These are phyloP conservation scores for Cyclophora albipunctata DNA, from an alignment of 2,888 invertebrate species.

Conservation along the genomic window DNA sequence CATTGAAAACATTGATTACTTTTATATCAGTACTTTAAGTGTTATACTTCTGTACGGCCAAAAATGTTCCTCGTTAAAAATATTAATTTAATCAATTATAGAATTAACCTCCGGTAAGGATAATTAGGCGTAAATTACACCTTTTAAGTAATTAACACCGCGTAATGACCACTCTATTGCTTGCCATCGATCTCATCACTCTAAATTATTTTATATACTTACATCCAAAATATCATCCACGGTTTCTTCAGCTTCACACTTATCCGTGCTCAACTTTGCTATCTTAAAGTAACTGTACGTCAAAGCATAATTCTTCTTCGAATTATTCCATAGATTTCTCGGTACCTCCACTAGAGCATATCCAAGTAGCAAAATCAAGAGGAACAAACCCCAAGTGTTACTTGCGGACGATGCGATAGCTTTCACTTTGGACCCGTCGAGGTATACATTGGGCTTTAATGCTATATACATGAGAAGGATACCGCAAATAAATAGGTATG, in stretches of 20 bases:
- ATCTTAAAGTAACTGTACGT: conserved; percentile 94
- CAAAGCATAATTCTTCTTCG: conserved; percentile 88
- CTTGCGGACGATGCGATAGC: conserved; percentile 98
- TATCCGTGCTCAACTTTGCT: conserved; percentile 94
- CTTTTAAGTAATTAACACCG: no score
- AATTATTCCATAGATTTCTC: conserved; percentile 92
- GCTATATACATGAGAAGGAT: conserved; percentile 96
- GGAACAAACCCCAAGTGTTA: conserved; percentile 98
- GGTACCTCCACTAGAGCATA: conserved; percentile 98
- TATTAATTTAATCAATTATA: no score
- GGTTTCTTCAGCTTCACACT: conserved; percentile 97
- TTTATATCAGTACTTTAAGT: no score
- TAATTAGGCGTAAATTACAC: no score
- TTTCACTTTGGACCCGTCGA: conserved; percentile 95
- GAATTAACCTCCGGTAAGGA: no score
- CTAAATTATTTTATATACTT: no score
- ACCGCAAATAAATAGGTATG: conserved; percentile 95
- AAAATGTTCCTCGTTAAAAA: no score
- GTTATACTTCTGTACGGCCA: no score
- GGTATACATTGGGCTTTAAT: conserved; percentile 87
- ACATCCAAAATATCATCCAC: conserved; percentile 96
- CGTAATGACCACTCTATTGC: no score
- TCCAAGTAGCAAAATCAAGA: conserved; percentile 91
- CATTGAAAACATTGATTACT: no score
- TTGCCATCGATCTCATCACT: no score